These are phyloP conservation scores for Ophion costatus DNA, from an alignment of 2,888 invertebrate genomes.

Conservation along the genomic window DNA sequence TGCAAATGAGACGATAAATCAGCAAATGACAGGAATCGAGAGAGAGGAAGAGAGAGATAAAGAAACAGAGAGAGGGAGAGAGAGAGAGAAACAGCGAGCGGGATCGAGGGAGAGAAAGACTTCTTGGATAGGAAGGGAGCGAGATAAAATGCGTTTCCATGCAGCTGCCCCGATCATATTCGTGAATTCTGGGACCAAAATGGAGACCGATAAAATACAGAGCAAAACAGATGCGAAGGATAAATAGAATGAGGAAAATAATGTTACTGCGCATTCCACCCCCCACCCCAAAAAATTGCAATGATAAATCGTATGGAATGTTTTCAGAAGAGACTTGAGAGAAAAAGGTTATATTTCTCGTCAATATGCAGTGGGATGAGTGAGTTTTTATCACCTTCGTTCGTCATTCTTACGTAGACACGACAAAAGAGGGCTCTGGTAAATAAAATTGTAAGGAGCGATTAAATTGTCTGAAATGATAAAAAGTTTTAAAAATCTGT, in stretches of 20 bases:
- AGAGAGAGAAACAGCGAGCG: slow-evolving; percentile 36
- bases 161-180: slow-evolving; percentile 64
- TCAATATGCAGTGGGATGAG: no score
- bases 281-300: not conserved
- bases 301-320: not conserved
- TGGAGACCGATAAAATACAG: slow-evolving; percentile 52
- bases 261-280: slow-evolving; percentile 3
- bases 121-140: slow-evolving; percentile 39
- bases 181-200: slow-evolving; percentile 57
- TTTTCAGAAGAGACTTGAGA: not conserved
- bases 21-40: slow-evolving; percentile 73
- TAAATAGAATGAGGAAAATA: slow-evolving; percentile 39
- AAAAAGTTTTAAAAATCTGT: no score
- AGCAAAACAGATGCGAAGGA: slow-evolving; percentile 39
- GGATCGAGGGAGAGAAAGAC: slow-evolving; percentile 27
- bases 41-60: slow-evolving; percentile 28
- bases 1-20: slow-evolving; percentile 83
- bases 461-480: no score
- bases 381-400: no score
- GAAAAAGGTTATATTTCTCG: not conserved
- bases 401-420: no score
- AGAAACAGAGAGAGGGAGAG: slow-evolving; percentile 65
- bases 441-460: no score
- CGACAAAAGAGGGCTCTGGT: no score
- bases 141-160: slow-evolving; percentile 33